These are phyloP conservation scores for Poeciliopsis gracilis DNA, from an alignment of 2,797 vertebrate species.

Conservation along the genomic window DNA sequence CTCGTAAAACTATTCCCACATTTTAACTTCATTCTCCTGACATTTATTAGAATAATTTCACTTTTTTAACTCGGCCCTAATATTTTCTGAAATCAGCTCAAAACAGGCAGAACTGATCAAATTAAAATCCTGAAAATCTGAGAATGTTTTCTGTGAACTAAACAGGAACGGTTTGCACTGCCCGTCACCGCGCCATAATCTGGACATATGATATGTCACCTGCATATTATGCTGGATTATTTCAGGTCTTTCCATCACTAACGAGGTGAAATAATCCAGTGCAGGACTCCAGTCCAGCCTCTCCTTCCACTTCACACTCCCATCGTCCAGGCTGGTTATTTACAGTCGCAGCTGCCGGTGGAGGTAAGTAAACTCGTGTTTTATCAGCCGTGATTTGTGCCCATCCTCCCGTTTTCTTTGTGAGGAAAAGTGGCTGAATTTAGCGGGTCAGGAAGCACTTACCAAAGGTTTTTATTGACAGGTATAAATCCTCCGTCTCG, in stretches of 20 bases:
- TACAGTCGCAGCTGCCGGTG: slow-evolving; percentile 77
- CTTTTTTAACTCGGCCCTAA: too few relatives aligned
- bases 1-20: too few relatives aligned
- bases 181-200: too few relatives aligned
- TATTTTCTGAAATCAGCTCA: too few relatives aligned
- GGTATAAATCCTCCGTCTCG: slow-evolving; percentile 84
- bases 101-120: too few relatives aligned
- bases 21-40: too few relatives aligned
- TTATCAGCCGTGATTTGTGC: slow-evolving; percentile 83
- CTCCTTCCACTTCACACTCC: slow-evolving; percentile 62
- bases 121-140: too few relatives aligned
- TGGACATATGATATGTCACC: not conserved
- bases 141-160: too few relatives aligned
- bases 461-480: slow-evolving; percentile 85
- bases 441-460: slow-evolving; percentile 85
- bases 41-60: too few relatives aligned
- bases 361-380: slow-evolving; percentile 84
- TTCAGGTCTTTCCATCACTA: slow-evolving; percentile 35
- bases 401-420: slow-evolving; percentile 74
- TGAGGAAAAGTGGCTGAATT: slow-evolving; percentile 81
- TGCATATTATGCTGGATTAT: not conserved
- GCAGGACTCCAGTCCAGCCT: slow-evolving; percentile 48
- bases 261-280: slow-evolving; percentile 44
- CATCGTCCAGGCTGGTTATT: slow-evolving; percentile 79
- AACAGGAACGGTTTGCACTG: too few relatives aligned